phyloP scores from a whole-genome alignment of 2,113 vertebrate genomes.

The Aspidoscelis tigris region DNA sequence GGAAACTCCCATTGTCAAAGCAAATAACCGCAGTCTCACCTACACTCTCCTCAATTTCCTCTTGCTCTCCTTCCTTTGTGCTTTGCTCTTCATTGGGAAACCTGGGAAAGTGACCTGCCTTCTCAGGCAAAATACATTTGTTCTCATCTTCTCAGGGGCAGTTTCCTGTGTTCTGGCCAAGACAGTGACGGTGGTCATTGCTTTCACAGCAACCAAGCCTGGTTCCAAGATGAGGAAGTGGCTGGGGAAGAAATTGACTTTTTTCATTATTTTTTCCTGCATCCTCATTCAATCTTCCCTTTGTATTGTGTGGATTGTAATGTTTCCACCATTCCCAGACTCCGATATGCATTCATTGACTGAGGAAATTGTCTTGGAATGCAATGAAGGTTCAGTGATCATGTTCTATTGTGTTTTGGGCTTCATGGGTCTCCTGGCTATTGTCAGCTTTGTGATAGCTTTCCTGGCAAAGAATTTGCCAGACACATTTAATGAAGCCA shows the following conservation, averaged over 20 bases:
- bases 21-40: background rate
- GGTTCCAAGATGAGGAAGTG: background rate
- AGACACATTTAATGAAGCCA: background rate
- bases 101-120: background rate
- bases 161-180: background rate
- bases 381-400: background rate
- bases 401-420: background rate
- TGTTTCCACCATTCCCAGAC: background rate
- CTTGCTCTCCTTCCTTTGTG: background rate
- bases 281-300: background rate
- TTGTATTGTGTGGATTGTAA: background rate
- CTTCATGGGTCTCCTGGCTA: background rate
- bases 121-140: slow-evolving; percentile 1
- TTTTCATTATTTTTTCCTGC: background rate
- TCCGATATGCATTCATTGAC: background rate
- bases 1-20: slow-evolving; percentile 3
- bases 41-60: background rate
- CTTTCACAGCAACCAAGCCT: background rate
- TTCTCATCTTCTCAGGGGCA: slow-evolving; percentile 3
- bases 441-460: background rate
- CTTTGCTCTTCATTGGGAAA: background rate
- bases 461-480: background rate
- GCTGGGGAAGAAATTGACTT: background rate
- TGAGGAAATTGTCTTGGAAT: background rate
- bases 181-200: background rate